These are phyloP conservation scores for Bergia puertoricense DNA, from an alignment of 92 coral and sea anemone genomes.

Conservation along the genomic window DNA sequence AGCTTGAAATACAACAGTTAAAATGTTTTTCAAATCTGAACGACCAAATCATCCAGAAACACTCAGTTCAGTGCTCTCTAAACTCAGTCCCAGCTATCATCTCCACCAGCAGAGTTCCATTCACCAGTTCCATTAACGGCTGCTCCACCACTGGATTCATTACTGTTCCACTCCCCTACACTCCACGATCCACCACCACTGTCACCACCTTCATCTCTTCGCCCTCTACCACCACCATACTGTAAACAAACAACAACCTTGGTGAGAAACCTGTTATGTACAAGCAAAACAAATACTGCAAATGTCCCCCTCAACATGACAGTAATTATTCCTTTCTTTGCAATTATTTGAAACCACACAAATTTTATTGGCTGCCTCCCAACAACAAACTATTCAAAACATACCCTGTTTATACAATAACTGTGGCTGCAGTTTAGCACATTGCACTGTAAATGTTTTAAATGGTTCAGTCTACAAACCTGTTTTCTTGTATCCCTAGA, in stretches of 20 bases:
- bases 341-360: no score
- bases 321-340: no score
- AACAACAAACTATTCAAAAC: neutral
- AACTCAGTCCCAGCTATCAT: conserved; percentile 34
- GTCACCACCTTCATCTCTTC: conserved; percentile 31
- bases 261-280: neutral
- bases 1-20: neutral
- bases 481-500: conserved; percentile 91
- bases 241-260: neutral
- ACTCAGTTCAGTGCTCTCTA: neutral
- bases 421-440: no score
- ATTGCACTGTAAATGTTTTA: no score
- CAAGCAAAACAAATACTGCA: neutral
- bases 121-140: conserved; percentile 56
- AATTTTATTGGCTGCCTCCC: neutral
- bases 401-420: no score
- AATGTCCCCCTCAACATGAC: neutral
- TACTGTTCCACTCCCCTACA: conserved; percentile 61
- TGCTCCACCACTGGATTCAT: conserved; percentile 37
- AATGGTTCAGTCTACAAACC: conserved; percentile 32
- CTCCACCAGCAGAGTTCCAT: conserved; percentile 43
- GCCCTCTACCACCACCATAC: conserved; percentile 40
- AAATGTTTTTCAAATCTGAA: neutral
- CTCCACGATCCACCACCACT: conserved; percentile 38
- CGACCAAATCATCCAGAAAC: neutral